Base-by-base conservation (phyloP, 1,140 invertebrate species). In the Zophobas morio region DNA sequence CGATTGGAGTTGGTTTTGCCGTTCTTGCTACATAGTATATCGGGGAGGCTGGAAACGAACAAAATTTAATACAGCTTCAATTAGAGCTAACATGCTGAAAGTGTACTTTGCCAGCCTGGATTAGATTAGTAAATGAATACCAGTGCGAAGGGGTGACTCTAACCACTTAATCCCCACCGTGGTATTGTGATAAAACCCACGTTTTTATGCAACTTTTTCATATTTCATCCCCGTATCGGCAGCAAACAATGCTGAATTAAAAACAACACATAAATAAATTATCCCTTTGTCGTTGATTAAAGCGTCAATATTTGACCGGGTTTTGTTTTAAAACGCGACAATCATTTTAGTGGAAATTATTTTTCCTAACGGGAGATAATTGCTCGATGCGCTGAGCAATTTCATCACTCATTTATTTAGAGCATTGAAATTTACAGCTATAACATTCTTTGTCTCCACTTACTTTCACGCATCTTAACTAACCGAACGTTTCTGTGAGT, bases 61-160 rank as follows among this genome's bases (percentile, higher is more conserved):
- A 77, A 77, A 77, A 77, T 77, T 77, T 77, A 77, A 77, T 77
- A 77, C 66, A 77, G 75, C 54, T 72, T 53, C 75, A 77, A 77
- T 77, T 77, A 77, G 70, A 70, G 66, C 66, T 77, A 71, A 77
- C 75, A 77, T 77, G 75, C 75, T 72, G 75, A 77, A 77, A 77
- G 70, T 72, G 75, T 77, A 77, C 75, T 77, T 77, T 72, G 66
- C 66, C 75, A 72, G 66, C 33, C 49, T 72, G 70, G 66, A 77
- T 77, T 77, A 70, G 75, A 77, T 77, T 77, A 77, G 66, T 77
- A 77, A 77, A 77, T 77, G 75, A 77, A 77, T 77, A 77, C 75
- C 63, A 56, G 36, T 51, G 66, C 33, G 75, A 77, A 77, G 75
- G 75, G 75, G 75, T 72, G 60, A 66, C 60, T 40, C 39, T 66